Percentiles rank a stretch among this genome's conserved stretches.
These are phyloP conservation scores for Tylochromis polylepis DNA, from an alignment of 2,113 vertebrate species.

Conservation along the genomic window DNA sequence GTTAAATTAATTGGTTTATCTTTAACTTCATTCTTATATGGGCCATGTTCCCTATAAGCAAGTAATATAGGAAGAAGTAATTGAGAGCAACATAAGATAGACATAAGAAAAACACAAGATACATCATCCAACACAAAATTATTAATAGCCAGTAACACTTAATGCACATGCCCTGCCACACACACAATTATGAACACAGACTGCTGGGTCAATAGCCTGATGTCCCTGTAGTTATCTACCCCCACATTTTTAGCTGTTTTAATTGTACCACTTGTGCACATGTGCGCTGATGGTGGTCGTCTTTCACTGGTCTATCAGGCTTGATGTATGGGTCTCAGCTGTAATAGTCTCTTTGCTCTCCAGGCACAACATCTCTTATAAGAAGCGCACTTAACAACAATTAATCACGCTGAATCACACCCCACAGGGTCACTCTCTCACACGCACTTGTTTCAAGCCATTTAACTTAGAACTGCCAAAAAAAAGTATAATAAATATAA, in stretches of 20 bases:
- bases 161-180: not conserved
- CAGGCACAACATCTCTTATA: conserved; percentile 85
- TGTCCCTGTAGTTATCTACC: conserved; percentile 2
- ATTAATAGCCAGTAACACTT: not conserved
- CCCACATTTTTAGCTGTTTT: conserved; percentile 70
- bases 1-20: not conserved
- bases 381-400: conserved; percentile 79
- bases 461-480: conserved; percentile 1
- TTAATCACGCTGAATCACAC: conserved; percentile 80
- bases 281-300: conserved; percentile 84
- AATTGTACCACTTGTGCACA: conserved; percentile 82
- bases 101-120: no score
- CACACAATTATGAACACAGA: not conserved
- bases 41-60: not conserved
- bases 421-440: not conserved
- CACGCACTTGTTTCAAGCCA: not conserved
- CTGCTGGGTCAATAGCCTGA: not conserved
- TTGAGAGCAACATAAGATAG: no score
- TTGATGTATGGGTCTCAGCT: conserved; percentile 83
- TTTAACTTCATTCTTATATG: not conserved
- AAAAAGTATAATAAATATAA: not conserved
- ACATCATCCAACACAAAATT: not conserved
- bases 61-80: not conserved
- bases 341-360: conserved; percentile 79
- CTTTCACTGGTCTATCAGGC: conserved; percentile 80